Evolutionary conservation across 64 coral and sea anemone genomes (phyloP).

Genomic region (Acropora tenuis): DNA sequence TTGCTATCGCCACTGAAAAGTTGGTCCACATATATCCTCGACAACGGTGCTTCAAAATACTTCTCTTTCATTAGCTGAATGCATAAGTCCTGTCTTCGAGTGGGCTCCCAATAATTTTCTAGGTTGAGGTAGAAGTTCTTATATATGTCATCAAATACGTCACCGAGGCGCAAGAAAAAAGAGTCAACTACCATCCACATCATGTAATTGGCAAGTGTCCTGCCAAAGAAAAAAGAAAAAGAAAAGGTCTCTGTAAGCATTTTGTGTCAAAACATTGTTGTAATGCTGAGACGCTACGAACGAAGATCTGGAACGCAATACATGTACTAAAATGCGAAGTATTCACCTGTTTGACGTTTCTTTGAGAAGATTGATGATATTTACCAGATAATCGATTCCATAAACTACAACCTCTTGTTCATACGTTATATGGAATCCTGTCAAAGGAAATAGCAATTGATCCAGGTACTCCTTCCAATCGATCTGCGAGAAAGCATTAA

Average conservation of each 20-base stretch:
- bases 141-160: slow-evolving; percentile 44
- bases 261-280: no score
- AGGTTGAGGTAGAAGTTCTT: slow-evolving; percentile 50
- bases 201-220: slow-evolving; percentile 56
- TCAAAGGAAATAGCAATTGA: slow-evolving; percentile 16
- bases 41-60: slow-evolving; percentile 50
- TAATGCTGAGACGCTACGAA: no score
- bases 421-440: slow-evolving; percentile 20
- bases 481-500: not conserved
- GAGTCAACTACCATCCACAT: slow-evolving; percentile 62
- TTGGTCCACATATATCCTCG: slow-evolving; percentile 59
- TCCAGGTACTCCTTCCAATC: slow-evolving; percentile 30
- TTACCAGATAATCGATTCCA: slow-evolving; percentile 39
- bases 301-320: no score
- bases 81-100: slow-evolving; percentile 29
- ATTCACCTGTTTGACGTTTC: slow-evolving; percentile 53
- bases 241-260: no score
- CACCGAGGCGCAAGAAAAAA: slow-evolving; percentile 19
- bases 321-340: not conserved
- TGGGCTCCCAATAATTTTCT: slow-evolving; percentile 2
- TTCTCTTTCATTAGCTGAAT: slow-evolving; percentile 27
- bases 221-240: not conserved
- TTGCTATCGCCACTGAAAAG: slow-evolving; percentile 58
- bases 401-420: slow-evolving; percentile 47
- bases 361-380: slow-evolving; percentile 24